These are phyloP conservation scores for Leptocoma aspasia DNA, from an alignment of 2,113 vertebrate species.

Conservation along the genomic window DNA sequence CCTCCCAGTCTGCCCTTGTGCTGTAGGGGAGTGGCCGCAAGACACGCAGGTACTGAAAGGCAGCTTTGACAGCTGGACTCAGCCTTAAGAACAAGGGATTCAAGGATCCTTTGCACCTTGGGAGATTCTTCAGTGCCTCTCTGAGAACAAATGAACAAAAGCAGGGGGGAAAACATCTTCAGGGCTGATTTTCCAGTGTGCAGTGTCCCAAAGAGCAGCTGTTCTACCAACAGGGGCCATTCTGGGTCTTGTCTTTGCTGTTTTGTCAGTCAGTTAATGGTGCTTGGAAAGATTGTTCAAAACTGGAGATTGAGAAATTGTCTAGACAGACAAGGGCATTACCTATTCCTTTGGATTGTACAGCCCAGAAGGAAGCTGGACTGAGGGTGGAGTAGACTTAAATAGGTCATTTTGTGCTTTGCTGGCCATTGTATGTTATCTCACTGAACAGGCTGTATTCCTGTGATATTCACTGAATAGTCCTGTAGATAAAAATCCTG, in stretches of 20 bases:
- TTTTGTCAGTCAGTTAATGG: neutral
- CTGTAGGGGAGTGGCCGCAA: neutral
- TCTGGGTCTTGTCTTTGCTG: neutral
- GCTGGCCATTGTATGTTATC: slow-evolving; percentile 48
- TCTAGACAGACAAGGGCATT: slow-evolving; percentile 17
- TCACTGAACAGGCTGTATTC: slow-evolving; percentile 17
- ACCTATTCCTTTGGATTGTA: neutral
- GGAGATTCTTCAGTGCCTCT: neutral
- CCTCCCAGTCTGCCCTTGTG: neutral
- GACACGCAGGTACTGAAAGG: accelerated
- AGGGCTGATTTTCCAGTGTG: neutral
- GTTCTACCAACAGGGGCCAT: neutral
- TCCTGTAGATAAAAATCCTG: neutral
- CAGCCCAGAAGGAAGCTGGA: neutral
- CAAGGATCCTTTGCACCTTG: neutral
- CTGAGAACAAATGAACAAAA: neutral
- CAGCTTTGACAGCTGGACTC: neutral
- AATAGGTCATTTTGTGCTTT: neutral
- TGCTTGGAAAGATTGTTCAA: neutral
- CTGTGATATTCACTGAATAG: slow-evolving; percentile 8
- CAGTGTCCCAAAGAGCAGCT: neutral
- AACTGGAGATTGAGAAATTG: neutral
- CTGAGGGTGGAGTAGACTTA: slow-evolving; percentile 49
- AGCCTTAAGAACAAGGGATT: neutral
- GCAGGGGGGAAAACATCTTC: neutral